Base-by-base conservation (phyloP, 2,113 vertebrate species). In the Diglossa brunneiventris region DNA sequence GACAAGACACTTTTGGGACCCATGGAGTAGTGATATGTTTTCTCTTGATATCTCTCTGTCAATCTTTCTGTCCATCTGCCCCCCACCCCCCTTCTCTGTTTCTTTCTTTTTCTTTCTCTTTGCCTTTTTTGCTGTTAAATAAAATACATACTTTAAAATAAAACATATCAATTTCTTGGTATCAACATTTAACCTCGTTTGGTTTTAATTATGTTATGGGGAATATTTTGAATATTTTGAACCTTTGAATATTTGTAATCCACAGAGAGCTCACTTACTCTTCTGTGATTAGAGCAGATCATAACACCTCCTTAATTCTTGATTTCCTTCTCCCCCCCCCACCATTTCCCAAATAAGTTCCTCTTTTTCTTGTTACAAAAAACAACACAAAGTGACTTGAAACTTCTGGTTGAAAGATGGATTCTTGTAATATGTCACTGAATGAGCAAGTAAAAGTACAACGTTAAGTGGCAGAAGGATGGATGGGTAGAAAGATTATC, bases 11-110 rank as follows among this genome's bases (percentile, higher is more conserved):
- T 9, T 2, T 28, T 64, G 41, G 19, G 23, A 55, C 4, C 23
- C 41, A 47, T 2, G 5, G 7, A 28, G 18, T 19, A 55, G 12
- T 47, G 41, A 15, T 23, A 53, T 6, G 22, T 23, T 74, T 74
- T 46, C 17, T 33, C 33, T 64, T 39, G 28, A 39, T n/a, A 27
- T 28, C 5, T 22, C 14, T 64, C 28, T 63, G 11, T 39, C 27
- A 27, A 7, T 63, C 13, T 22, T 47, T 11, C 9, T 39, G 14
- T 39, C 27, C 1, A 0, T 12, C 33, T 52, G 3, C 1, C 7
- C 12, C 15, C 1, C 0, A 0, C 3, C 1, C 3, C 6, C 7
- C 10, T 39, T 49, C 46, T 30, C 4, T 33, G 3, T 72, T 42
- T 33, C 17, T 39, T 50, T 30, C 13, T 23, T 28, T 58, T 7